A percentile compares a stretch with the other conserved stretches of the same genome.
Conservation (phyloP, 2,797 vertebrate genomes). For the Novumbra hubbsi region DNA sequence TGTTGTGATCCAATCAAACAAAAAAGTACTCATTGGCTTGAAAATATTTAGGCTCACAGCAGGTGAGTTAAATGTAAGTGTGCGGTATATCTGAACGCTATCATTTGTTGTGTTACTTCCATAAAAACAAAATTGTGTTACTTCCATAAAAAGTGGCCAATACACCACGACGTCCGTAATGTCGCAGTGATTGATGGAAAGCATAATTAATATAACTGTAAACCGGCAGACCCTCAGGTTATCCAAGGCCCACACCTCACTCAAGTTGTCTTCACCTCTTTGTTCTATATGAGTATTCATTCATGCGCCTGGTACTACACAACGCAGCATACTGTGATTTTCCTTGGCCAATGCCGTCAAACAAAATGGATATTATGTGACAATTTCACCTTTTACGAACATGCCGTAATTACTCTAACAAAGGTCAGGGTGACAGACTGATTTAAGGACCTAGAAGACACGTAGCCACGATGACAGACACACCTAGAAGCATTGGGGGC, state of each 20-base stretch:
- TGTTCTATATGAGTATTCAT: not conserved
- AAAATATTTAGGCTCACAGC: not conserved
- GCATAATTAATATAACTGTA: not conserved
- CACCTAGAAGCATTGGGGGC: not conserved
- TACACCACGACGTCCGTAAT: not conserved
- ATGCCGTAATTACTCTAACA: constrained; percentile 41
- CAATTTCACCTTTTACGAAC: constrained; percentile 66
- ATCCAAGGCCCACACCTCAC: not conserved
- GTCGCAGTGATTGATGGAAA: not conserved
- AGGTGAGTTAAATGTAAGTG: not conserved
- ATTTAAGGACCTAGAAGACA: not conserved
- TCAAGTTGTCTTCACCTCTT: not conserved
- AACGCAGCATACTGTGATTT: not conserved
- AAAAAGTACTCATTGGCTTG: not conserved
- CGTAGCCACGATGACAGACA: not conserved
- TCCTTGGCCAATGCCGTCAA: not conserved
- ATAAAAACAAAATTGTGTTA: too few species aligned
- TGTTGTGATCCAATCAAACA: not conserved
- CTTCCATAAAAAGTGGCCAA: not conserved
- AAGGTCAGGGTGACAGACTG: constrained; percentile 57
- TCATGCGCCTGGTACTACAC: not conserved
- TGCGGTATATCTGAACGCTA: not conserved
- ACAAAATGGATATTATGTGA: constrained; percentile 57
- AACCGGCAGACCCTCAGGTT: not conserved
- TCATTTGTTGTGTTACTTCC: not conserved